Evolutionary conservation across 2,797 vertebrate species (phyloP).

Genomic region (Amblyraja radiata): DNA sequence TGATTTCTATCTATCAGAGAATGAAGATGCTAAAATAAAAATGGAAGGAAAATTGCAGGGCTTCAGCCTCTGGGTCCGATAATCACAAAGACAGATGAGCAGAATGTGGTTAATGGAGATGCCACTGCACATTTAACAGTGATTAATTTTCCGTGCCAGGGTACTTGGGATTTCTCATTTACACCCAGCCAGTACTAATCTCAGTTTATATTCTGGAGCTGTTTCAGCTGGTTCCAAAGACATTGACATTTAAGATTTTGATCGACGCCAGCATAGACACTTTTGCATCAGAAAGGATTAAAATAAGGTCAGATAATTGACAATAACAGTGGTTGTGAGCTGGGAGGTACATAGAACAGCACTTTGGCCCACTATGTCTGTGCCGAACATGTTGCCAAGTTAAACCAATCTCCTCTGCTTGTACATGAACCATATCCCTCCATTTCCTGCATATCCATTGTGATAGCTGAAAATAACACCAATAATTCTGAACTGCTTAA

Average conservation of each 20-base stretch:
- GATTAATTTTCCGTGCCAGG: not conserved
- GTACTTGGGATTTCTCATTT: not conserved
- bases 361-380: no score
- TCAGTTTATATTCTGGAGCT: not conserved
- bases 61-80: not conserved
- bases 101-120: not conserved
- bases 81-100: not conserved
- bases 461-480: no score
- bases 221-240: not conserved
- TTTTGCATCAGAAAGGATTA: not conserved
- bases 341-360: no score
- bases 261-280: not conserved
- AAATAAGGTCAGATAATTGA: no score
- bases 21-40: no score
- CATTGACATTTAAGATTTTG: not conserved
- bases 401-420: no score
- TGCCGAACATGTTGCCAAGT: no score
- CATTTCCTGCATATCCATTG: no score
- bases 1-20: no score
- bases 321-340: no score
- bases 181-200: not conserved
- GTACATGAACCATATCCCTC: no score
- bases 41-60: not conserved
- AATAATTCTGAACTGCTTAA: no score
- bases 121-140: not conserved